Evolutionary conservation across 2,113 vertebrate species (phyloP), one percentile per base, ranked within the genome.

Genomic region (Gymnobelideus leadbeateri): DNA sequence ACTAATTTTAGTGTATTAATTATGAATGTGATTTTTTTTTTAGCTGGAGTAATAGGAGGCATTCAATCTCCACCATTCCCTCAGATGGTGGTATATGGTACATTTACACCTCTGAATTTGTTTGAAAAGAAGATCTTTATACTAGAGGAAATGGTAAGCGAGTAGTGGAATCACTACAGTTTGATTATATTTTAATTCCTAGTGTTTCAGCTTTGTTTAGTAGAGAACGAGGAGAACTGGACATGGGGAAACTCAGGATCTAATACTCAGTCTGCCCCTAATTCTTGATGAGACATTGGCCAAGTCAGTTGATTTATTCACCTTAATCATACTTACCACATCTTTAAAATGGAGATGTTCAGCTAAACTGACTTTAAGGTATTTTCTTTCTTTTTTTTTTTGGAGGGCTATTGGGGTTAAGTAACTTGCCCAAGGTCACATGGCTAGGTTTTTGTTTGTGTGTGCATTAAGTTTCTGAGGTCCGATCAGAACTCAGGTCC

Each of bases 101-200:
- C 95, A 95, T 99, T 98, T 97, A 97, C 98, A 89, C 98, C 99
- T 16, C 97, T 99, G 52, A 98, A 99, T 95, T 98, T 99, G 92
- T 98, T 98, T 95, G 98, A 99, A 97, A 98, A 98, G 97, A 98
- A 98, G 95, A 98, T 98, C 92, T 99, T 98, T 97, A 92, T 95
- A 21, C 98, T 99, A 96, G 93, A 97, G 24, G 98, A 97, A 95
- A 99, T 99, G 99, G 99, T 99, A 99, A 99, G 98, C 8, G 47
- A 43, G 68, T 84, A 43, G n/a, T 43, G 6, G 16, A 84, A 6
- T 84, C 19, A 43, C n/a, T 43, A 84, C 3, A 43, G 8, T 84
- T 43, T 84, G n/a, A 43, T 43, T 84, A 43, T 84, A 43, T 43
- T 84, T 84, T 84, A 84, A 84, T 8, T 84, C 37, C 6, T 84